Evolutionary conservation across 2,797 vertebrate species (phyloP), one percentile per base, ranked within the genome.

Genomic region (Anolis apletophallus): DNA sequence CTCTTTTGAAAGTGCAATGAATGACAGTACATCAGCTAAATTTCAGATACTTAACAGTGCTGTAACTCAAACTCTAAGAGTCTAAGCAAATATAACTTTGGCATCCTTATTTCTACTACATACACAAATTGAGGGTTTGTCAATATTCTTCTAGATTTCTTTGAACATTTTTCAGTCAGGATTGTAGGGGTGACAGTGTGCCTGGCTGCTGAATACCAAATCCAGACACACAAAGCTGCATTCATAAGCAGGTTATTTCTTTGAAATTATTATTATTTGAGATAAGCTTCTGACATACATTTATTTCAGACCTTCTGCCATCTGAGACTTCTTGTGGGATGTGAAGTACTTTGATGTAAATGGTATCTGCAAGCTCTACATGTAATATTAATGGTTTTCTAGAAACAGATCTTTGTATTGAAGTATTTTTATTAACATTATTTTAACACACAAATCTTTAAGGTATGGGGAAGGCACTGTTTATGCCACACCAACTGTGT

Each of bases 221-320:
- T 93, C 83, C 67, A 90, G 76, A 83, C 91, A 88, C 90, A 95
- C 88, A 95, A 94, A 94, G 78, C 87, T 32, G 93, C 91, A 91
- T 94, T 96, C 94, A 96, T 93, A 93, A 94, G 85, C 88, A 94
- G 90, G 93, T 95, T 96, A 96, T 96, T 95, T 94, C 93, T 95
- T 95, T 94, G 91, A 95, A 95, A 93, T 0, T 71, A 96, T 96
- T 94, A 93, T 92, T 95, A 92, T 93, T 95, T 94, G 91, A 95
- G 95, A 96, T 96, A 96, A 92, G 73, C 92, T 94, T 86, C 88
- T 84, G 89, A 86, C 57, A 89, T 89, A 91, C 91, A 94, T 91
- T 95, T 95, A 83, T 89, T 83, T 90, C 88, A 91, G 89, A 89
- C 73, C 93, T 91, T 89, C n/a, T 46, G 75, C 86, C 80, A 91